Base-by-base conservation (phyloP, 2,113 vertebrate species). In the Origma solitaria region DNA sequence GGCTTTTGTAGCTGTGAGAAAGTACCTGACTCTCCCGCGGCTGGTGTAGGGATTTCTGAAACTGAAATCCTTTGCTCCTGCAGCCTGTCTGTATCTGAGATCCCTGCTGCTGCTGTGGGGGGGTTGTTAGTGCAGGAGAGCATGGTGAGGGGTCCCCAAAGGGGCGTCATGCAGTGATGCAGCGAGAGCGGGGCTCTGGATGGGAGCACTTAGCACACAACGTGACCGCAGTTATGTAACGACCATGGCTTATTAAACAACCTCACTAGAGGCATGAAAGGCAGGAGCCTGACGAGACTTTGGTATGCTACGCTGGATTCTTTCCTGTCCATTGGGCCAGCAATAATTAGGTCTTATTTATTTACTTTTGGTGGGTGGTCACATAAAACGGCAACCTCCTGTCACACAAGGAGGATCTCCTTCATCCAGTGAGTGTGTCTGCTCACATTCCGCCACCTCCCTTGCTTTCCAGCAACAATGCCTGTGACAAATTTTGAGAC, bases 291-390 rank as follows among this genome's bases (percentile, higher is more conserved):
- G 94, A 82, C 1, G 11, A 79, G 42, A 42, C 94, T 96, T 92
- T 12, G 35, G 60, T 87, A 84, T 47, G 61, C 80, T 95, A 35
- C 15, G 1, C 44, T 96, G 66, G 40, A n/a, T 79, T 94, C 91
- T 97, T 96, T 91, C 58, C 71, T 91, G 72, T 77, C 84, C 81
- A 21, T 60, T 94, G 84, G 93, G 79, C 82, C 94, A 94, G 86
- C 82, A 76, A 22, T 94, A 96, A 96, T 84, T 94, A 76, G 40
- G 47, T 94, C 89, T 96, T 97, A 70, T 86, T 96, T 96, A 95
- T 91, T 97, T 97, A 86, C 71, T 96, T 94, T 92, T 94, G 62
- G 76, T 91, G 93, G 79, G 70, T 66, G 83, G 56, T 82, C 94
- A 60, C 83, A 60, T 60, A 94, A 58, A 94, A 44, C 40, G 58